Evolutionary conservation across 2,113 vertebrate genomes (phyloP), one percentile per base, ranked within the genome.

Genomic region (Aldabrachelys gigantea): DNA sequence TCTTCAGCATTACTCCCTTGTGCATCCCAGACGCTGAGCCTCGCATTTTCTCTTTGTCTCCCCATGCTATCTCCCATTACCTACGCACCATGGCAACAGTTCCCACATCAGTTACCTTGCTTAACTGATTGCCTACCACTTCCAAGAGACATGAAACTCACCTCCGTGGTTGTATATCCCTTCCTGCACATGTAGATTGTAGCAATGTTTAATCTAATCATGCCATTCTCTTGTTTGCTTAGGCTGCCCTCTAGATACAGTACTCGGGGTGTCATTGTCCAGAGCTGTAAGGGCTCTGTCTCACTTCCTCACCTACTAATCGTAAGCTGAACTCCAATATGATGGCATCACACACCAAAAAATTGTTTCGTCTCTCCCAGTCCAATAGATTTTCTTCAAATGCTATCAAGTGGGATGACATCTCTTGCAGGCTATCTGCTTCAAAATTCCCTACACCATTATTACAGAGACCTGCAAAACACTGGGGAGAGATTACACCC

Each of bases 31-130:
- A 65, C 27, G 53, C 59, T 69, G 27, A 53, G 54, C 79, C 56
- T 96, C 47, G 14, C 22, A n/a, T 50, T 8, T 10, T 69, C 44
- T 50, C 50, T 57, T 29, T 0, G 27, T 38, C n/a, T 94, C 78
- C 62, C 62, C 80, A 38, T 27, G 84, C 19, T 89, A 82, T 91
- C 41, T 16, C 0, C 0, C 65, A 69, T 54, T 78, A 41, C 50
- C n/a, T 10, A 1, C 0, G 44, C 78, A 89, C 88, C 35, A 13
- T 82, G 22, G 38, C 29, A 57, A n/a, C 56, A 53, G 31, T 76
- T 62, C 47, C 56, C 65, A 44, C 53, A 52, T 89, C 0, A 0
- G 50, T 14, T 29, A 80, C 38, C 4, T 5, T 81, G 27, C 81
- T 59, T 88, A 81, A 84, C 29, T 1, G 65, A 41, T 50, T 82